phyloP scores from a whole-genome alignment of 2,113 vertebrate species.

The Benitochromis conjunctus region DNA sequence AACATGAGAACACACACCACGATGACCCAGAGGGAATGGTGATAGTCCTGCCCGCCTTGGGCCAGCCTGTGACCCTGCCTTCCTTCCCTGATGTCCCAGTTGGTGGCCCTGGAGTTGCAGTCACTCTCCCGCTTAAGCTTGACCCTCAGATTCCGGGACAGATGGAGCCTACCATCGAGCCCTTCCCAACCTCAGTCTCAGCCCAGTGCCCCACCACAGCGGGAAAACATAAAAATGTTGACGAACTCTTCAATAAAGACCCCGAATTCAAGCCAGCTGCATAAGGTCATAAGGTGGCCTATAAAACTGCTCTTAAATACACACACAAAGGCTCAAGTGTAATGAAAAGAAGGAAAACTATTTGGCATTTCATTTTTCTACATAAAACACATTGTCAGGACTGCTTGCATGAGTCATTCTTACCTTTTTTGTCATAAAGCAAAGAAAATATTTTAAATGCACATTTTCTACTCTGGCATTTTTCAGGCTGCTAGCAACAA shows the following conservation, averaged over 20 bases:
- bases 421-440: background rate
- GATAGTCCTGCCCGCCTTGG: slow-evolving; percentile 33
- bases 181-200: slow-evolving; percentile 54
- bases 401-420: background rate
- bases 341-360: background rate
- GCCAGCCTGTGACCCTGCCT: slow-evolving; percentile 32
- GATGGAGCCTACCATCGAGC: slow-evolving; percentile 38
- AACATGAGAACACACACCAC: background rate
- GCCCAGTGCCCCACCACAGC: slow-evolving; percentile 3
- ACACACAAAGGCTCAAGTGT: background rate
- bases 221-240: background rate
- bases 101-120: background rate
- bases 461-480: background rate
- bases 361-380: background rate
- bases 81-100: slow-evolving; percentile 31
- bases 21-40: slow-evolving; percentile 39
- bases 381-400: background rate
- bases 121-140: slow-evolving; percentile 30
- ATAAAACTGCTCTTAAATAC: background rate
- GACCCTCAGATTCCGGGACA: slow-evolving; percentile 63
- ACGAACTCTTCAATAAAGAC: slow-evolving; percentile 54
- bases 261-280: slow-evolving; percentile 48
- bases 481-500: background rate
- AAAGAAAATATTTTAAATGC: background rate
- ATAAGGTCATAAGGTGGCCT: slow-evolving; percentile 27